A percentile compares a stretch with the other conserved stretches of the same genome.
Conservation (phyloP, 2,888 invertebrate species). For the Apotomis capreana region DNA sequence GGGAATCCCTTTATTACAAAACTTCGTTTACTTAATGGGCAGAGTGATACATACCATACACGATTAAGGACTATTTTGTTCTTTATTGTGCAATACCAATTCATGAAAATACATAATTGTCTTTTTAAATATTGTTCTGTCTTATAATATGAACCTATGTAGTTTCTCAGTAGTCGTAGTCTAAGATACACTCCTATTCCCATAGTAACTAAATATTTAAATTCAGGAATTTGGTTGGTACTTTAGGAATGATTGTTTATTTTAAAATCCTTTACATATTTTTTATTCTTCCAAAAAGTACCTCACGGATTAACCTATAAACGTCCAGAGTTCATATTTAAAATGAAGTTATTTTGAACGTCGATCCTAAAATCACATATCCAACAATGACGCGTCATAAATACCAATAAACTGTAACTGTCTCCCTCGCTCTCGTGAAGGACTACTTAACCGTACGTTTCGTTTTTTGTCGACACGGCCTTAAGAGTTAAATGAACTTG, state of each 20-base stretch:
- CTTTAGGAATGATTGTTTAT: background rate
- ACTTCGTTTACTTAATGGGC: conserved; percentile 17
- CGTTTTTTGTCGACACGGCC: conserved; percentile 49
- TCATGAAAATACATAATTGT: no score
- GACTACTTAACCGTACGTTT: conserved; percentile 38
- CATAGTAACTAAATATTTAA: no score
- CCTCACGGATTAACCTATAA: background rate
- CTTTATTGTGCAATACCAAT: no score
- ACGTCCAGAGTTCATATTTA: background rate
- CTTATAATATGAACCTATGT: no score
- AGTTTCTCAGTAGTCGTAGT: no score
- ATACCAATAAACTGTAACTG: conserved; percentile 22
- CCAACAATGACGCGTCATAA: conserved; percentile 26
- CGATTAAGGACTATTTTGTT: no score
- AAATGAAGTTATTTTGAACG: conserved; percentile 6
- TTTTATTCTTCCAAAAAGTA: background rate
- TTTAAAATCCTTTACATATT: background rate
- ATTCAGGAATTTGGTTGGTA: no score
- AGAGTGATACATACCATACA: no score
- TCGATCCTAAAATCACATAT: conserved; percentile 22
- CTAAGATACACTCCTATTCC: no score
- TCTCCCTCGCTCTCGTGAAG: conserved; percentile 34
- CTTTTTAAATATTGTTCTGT: no score
- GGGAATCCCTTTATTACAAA: conserved; percentile 17
- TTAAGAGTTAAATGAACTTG: conserved; percentile 71